Evolutionary conservation across 30 jellyfish, hydroid and myxozoan genomes (phyloP).

Genomic region (Turritopsis dohrnii): DNA sequence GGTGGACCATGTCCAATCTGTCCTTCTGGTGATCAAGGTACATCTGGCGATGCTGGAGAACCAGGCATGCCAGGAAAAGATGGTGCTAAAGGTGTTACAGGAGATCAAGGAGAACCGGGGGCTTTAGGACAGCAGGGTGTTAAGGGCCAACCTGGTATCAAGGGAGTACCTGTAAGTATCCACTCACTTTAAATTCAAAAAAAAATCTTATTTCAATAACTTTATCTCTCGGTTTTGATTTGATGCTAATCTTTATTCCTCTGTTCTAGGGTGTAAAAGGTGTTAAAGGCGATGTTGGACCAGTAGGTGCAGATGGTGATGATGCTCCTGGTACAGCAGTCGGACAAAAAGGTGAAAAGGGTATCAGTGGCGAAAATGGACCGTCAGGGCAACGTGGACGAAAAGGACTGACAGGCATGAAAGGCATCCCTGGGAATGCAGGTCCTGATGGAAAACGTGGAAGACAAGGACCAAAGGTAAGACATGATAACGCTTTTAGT

Average conservation of each 20-base stretch:
- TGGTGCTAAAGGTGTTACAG: constrained; percentile 42
- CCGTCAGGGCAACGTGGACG: constrained; percentile 36
- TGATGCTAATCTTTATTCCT: not conserved
- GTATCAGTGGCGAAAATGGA: constrained; percentile 36
- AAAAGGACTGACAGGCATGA: constrained; percentile 14
- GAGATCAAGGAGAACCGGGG: constrained; percentile 30
- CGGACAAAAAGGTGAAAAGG: constrained; percentile 22
- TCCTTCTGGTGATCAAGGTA: constrained; percentile 59
- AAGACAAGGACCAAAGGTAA: constrained; percentile 47
- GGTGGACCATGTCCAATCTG: constrained; percentile 57
- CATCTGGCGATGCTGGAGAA: constrained; percentile 47
- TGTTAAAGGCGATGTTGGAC: constrained; percentile 12
- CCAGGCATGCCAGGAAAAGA: constrained; percentile 46
- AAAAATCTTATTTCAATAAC: too few species aligned
- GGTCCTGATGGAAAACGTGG: constrained; percentile 73
- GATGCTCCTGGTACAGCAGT: constrained; percentile 15
- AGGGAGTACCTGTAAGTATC: constrained; percentile 11
- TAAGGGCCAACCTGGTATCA: constrained; percentile 10
- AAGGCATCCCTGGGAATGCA: constrained; percentile 45
- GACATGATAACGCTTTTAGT: not conserved
- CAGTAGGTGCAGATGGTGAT: constrained; percentile 26
- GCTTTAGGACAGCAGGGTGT: constrained; percentile 19
- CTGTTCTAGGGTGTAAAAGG: constrained; percentile 17
- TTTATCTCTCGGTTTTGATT: not conserved
- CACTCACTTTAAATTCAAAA: not conserved